Evolutionary conservation across 2,888 invertebrate genomes (phyloP).

Genomic region (Cenopis cana): DNA sequence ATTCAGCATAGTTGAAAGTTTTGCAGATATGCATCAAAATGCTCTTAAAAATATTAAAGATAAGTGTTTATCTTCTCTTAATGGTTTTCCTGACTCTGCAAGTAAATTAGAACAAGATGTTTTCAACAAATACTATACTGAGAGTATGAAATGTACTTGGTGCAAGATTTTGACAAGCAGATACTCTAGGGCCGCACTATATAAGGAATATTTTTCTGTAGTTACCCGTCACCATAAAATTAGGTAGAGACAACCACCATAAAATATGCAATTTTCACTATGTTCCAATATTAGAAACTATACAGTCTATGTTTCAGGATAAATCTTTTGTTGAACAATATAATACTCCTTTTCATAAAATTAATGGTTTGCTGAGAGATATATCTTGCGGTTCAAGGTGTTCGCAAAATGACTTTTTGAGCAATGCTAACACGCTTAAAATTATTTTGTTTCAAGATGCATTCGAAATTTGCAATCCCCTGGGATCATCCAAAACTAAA

Average conservation of each 20-base stretch:
- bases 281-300: neutral
- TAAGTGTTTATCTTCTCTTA: conserved; percentile 1
- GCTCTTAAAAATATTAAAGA: neutral
- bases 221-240: neutral
- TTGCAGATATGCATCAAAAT: neutral
- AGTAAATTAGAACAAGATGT: neutral
- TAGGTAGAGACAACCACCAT: neutral
- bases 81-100: neutral
- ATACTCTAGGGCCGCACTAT: neutral
- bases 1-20: too few relatives aligned
- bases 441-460: conserved; percentile 5
- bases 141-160: conserved; percentile 4
- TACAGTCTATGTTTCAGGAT: neutral
- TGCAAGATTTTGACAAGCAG: neutral
- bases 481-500: neutral
- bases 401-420: neutral
- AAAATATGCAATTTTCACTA: neutral
- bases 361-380: neutral
- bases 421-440: neutral
- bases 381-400: neutral
- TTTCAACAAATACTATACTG: neutral
- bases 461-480: conserved; percentile 3
- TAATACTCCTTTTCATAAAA: neutral
- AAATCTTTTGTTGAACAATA: conserved; percentile 6
- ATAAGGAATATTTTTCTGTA: neutral